These are phyloP conservation scores for Tethea ocularis DNA, from an alignment of 2,888 invertebrate species.

Conservation along the genomic window DNA sequence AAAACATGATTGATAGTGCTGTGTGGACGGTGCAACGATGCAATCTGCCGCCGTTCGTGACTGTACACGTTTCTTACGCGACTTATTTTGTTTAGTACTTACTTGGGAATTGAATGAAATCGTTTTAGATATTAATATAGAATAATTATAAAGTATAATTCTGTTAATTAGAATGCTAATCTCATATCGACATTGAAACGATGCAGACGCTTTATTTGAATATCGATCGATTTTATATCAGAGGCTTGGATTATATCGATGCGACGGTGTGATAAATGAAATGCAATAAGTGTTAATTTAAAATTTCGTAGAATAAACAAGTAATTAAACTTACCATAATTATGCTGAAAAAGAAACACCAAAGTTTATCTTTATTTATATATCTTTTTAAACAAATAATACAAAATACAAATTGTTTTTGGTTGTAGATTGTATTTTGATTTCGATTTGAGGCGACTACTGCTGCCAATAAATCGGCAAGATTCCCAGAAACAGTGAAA, in stretches of 20 bases:
- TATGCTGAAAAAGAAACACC: too few relatives aligned
- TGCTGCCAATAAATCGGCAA: too few relatives aligned
- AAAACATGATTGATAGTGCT: constrained; percentile 77
- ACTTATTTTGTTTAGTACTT: constrained; percentile 23
- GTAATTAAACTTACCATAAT: too few relatives aligned
- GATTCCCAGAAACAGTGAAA: too few relatives aligned
- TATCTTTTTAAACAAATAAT: too few relatives aligned
- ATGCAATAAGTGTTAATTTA: neutral
- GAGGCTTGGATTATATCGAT: neutral
- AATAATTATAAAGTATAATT: constrained; percentile 8
- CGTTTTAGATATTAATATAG: constrained; percentile 1
- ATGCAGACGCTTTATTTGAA: neutral
- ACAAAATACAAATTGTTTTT: too few relatives aligned
- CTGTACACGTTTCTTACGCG: constrained; percentile 24
- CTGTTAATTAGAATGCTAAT: constrained; percentile 9
- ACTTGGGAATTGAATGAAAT: constrained; percentile 12
- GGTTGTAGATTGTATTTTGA: too few relatives aligned
- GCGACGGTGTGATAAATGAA: neutral
- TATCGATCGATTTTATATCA: neutral
- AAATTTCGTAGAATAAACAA: neutral
- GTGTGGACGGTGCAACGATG: constrained; percentile 51
- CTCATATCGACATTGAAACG: constrained; percentile 6
- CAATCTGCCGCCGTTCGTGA: constrained; percentile 48
- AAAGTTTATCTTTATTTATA: too few relatives aligned
- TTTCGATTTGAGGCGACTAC: too few relatives aligned